Conservation (phyloP, 2,113 vertebrate genomes). For the Alethe castanea region DNA sequence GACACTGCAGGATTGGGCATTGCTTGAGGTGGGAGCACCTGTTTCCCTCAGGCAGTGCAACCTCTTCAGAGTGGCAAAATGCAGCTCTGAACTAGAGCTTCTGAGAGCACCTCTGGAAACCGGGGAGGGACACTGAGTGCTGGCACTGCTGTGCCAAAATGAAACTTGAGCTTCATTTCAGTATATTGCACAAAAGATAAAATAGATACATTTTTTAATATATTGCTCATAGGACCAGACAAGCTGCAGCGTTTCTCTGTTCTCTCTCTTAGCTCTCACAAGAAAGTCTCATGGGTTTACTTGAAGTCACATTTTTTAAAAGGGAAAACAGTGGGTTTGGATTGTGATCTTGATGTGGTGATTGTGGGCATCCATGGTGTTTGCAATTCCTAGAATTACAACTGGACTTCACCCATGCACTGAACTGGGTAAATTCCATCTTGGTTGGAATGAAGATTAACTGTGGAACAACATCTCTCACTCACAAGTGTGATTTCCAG, state of each 20-base stretch:
- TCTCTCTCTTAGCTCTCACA: neutral
- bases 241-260: neutral
- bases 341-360: neutral
- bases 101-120: neutral
- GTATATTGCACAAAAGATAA: neutral
- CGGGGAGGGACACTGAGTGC: neutral
- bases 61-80: neutral
- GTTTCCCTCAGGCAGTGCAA: neutral
- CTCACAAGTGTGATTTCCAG: neutral
- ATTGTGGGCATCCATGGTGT: accelerated
- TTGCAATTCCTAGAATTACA: neutral
- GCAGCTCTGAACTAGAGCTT: neutral
- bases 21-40: neutral
- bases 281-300: neutral
- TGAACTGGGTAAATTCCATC: neutral
- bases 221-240: neutral
- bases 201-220: neutral
- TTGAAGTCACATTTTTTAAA: neutral
- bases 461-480: neutral
- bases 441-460: neutral
- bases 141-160: neutral
- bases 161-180: neutral
- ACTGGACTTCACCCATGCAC: neutral
- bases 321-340: neutral
- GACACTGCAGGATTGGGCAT: neutral